Conservation (phyloP, 2,797 vertebrate species). For the Schizopygopsis malacanthus region DNA sequence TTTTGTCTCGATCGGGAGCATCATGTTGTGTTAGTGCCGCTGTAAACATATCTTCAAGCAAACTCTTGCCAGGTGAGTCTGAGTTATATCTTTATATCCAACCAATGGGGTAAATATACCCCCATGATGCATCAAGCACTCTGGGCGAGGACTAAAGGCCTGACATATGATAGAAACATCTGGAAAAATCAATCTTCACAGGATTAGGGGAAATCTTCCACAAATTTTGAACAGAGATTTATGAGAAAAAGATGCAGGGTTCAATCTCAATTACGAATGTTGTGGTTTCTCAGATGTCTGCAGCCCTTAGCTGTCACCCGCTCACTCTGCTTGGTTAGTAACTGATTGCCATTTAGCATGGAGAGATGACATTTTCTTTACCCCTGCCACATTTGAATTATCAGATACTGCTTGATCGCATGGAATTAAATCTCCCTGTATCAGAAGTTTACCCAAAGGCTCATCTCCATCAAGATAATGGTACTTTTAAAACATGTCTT, state of each 20-base stretch:
- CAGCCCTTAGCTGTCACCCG: neutral
- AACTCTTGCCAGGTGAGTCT: conserved; percentile 33
- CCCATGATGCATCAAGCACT: conserved; percentile 38
- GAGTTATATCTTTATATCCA: conserved; percentile 41
- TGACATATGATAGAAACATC: conserved; percentile 1
- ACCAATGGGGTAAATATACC: conserved; percentile 35
- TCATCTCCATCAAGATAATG: conserved; percentile 59
- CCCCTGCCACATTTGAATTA: conserved; percentile 48
- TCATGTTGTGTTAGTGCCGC: conserved; percentile 21
- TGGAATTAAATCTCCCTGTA: conserved; percentile 55
- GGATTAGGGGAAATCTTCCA: no score
- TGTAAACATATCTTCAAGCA: conserved; percentile 34
- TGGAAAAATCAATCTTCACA: no score
- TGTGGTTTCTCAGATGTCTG: conserved; percentile 48
- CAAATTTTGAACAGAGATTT: no score
- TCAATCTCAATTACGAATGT: conserved; percentile 20
- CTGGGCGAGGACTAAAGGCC: conserved; percentile 32
- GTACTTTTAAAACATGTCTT: conserved; percentile 44
- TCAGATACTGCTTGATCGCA: conserved; percentile 53
- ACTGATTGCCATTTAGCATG: conserved; percentile 42
- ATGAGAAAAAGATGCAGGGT: no score
- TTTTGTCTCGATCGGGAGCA: conserved; percentile 3
- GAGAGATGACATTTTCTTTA: conserved; percentile 58
- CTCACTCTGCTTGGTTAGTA: conserved; percentile 18
- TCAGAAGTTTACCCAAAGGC: conserved; percentile 48